phyloP scores from a whole-genome alignment of 2,113 vertebrate genomes.

The Tachuris rubrigastra region DNA sequence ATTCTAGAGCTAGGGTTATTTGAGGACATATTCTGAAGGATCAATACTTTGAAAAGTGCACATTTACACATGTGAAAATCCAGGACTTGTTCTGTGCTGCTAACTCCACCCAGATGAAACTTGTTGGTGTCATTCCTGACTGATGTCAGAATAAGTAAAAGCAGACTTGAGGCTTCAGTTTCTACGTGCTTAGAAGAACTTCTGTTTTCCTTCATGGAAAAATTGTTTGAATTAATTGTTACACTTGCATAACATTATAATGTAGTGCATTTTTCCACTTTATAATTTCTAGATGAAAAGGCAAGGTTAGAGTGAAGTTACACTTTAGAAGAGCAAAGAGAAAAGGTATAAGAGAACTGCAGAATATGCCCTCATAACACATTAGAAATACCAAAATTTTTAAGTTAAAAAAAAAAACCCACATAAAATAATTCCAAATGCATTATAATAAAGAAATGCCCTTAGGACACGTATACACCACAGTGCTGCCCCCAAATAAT shows the following conservation, averaged over 20 bases:
- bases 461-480: neutral
- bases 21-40: neutral
- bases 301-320: neutral
- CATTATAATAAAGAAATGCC: neutral
- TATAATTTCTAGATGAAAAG: neutral
- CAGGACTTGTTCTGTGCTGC: neutral
- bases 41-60: neutral
- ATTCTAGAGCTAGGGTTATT: neutral
- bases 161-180: neutral
- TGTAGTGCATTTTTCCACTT: neutral
- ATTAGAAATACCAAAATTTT: neutral
- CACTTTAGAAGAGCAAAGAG: neutral
- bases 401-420: neutral
- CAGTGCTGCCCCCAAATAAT: neutral
- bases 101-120: neutral
- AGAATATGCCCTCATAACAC: neutral
- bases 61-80: neutral
- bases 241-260: neutral
- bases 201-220: neutral
- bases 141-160: constrained; percentile 8
- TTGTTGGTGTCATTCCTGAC: neutral
- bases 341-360: neutral
- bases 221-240: neutral
- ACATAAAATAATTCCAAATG: neutral
- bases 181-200: neutral